phyloP scores from a whole-genome alignment of 2,888 invertebrate species.

The Oscheius myriophilus region DNA sequence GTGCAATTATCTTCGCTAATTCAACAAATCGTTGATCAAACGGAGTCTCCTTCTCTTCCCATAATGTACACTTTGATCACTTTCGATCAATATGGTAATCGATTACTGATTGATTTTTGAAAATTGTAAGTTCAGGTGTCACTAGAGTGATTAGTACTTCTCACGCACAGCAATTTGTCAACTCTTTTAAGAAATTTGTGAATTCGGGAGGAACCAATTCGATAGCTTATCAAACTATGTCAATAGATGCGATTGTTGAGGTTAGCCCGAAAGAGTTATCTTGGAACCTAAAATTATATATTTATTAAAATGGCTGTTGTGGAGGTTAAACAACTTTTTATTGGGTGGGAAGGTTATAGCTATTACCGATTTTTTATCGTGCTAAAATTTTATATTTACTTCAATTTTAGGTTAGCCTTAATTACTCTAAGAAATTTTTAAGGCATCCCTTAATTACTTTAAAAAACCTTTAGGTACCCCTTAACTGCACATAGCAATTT shows the following conservation, averaged over 20 bases:
- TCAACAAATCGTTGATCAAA: not conserved
- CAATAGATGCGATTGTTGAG: constrained; percentile 16
- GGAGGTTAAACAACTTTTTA: no score
- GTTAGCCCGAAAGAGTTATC: no score
- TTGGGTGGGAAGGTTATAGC: no score
- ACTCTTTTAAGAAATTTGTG: constrained; percentile 1
- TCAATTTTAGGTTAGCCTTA: no score
- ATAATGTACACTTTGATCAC: constrained; percentile 16
- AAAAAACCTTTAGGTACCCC: no score
- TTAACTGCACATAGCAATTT: no score
- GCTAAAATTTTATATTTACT: no score
- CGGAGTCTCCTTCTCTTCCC: not conserved
- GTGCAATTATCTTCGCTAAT: constrained; percentile 7
- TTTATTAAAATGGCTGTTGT: no score
- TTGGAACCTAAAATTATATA: no score
- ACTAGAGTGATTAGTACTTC: constrained; percentile 19
- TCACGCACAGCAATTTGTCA: constrained; percentile 6
- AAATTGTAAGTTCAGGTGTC: not conserved
- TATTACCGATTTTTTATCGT: no score
- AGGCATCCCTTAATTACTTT: no score
- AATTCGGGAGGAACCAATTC: not conserved
- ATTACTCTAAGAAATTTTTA: no score
- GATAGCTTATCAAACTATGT: not conserved
- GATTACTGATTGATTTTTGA: not conserved
- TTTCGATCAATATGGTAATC: constrained; percentile 13